Percentiles rank a stretch among this genome's conserved stretches.
phyloP scores from a whole-genome alignment of 92 coral and sea anemone species.

The Desmophyllum pertusum region DNA sequence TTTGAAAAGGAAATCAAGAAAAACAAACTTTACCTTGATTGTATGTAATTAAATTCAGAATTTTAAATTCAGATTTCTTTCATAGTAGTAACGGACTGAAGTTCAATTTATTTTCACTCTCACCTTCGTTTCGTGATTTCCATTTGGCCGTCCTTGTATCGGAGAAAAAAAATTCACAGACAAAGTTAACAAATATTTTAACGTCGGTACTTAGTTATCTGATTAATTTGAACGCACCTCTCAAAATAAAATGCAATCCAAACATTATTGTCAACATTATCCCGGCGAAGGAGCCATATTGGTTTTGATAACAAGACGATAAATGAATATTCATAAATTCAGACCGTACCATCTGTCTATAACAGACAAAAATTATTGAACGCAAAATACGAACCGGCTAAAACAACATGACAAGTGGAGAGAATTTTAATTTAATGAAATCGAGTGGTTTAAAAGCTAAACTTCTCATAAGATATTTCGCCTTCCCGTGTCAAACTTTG shows the following conservation, averaged over 20 bases:
- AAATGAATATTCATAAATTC: slow-evolving; percentile 29
- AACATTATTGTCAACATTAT: slow-evolving; percentile 23
- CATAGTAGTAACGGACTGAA: not conserved
- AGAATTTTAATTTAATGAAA: not conserved
- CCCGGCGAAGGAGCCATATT: slow-evolving; percentile 23
- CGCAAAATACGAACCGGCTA: not conserved
- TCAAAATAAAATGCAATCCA: slow-evolving; percentile 40
- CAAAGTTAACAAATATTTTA: slow-evolving; percentile 4
- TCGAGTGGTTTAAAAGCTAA: not conserved
- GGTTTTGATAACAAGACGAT: not conserved
- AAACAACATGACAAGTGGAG: not conserved
- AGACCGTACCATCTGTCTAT: slow-evolving; percentile 18
- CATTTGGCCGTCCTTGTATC: slow-evolving; percentile 12
- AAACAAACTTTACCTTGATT: no score
- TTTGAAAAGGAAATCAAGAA: not conserved
- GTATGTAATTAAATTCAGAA: not conserved
- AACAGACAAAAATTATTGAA: not conserved
- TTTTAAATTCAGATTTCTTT: slow-evolving; percentile 1
- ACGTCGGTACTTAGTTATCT: slow-evolving; percentile 5
- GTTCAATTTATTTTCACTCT: slow-evolving; percentile 3
- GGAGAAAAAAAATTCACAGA: not conserved
- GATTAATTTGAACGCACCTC: slow-evolving; percentile 37
- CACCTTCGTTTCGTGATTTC: slow-evolving; percentile 19
- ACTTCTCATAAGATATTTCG: not conserved
- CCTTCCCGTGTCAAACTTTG: not conserved